Percentiles rank a stretch among this genome's conserved stretches.
Evolutionary conservation across 2,797 vertebrate species (phyloP).

Genomic region (Meda fulgida): DNA sequence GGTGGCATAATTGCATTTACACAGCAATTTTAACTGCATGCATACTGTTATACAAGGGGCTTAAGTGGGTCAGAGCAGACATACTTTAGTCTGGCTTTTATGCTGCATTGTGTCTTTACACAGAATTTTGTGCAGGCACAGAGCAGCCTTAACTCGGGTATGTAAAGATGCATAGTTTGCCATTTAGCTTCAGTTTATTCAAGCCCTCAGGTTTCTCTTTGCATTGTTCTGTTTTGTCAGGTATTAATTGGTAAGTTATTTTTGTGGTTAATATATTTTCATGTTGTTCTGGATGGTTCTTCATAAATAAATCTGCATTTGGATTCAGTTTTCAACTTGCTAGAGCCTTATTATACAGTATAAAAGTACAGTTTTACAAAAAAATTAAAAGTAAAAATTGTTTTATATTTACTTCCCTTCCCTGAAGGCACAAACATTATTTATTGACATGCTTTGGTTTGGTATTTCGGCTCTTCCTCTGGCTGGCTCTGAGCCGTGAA

Average conservation of each 20-base stretch:
- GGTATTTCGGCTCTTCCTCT: constrained; percentile 64
- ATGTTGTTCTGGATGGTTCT: background rate
- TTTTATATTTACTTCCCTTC: background rate
- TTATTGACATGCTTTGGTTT: constrained; percentile 75
- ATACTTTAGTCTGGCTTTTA: too few species aligned
- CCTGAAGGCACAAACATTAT: constrained; percentile 62
- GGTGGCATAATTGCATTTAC: too few species aligned
- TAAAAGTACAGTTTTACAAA: background rate
- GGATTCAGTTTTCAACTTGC: background rate
- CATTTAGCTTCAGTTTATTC: background rate
- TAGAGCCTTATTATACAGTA: too few species aligned
- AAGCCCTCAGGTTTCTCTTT: background rate
- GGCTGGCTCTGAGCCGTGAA: constrained; percentile 57
- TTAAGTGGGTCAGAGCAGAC: too few species aligned
- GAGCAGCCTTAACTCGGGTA: too few species aligned
- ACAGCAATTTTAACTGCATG: too few species aligned
- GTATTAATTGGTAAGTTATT: background rate
- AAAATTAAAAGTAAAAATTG: background rate
- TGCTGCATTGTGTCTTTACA: too few species aligned
- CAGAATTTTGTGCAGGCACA: too few species aligned
- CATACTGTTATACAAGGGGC: too few species aligned
- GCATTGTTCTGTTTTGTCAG: background rate
- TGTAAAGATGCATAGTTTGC: background rate
- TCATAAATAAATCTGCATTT: background rate
- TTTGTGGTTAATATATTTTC: background rate